A percentile compares a stretch with the other conserved stretches of the same genome.
These are phyloP conservation scores for Formica selysi DNA, from an alignment of 1,140 invertebrate species.

Conservation along the genomic window DNA sequence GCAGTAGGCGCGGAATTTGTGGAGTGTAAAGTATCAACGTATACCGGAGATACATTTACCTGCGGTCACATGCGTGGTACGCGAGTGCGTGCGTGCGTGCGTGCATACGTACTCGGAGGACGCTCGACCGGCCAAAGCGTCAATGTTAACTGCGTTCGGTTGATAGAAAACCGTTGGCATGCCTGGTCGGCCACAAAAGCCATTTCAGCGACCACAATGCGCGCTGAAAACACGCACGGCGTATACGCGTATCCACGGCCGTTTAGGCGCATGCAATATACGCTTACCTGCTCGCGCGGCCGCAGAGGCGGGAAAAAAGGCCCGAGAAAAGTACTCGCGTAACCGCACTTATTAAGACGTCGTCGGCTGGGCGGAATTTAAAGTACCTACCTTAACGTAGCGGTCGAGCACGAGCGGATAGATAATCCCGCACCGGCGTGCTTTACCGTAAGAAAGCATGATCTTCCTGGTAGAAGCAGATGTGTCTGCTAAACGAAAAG, in stretches of 20 bases:
- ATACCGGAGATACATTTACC: slow-evolving; percentile 50
- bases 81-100: background rate
- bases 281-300: slow-evolving; percentile 71
- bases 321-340: slow-evolving; percentile 69
- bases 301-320: slow-evolving; percentile 71
- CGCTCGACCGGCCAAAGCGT: slow-evolving; percentile 62
- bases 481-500: background rate
- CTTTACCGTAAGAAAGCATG: slow-evolving; percentile 42
- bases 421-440: slow-evolving; percentile 34
- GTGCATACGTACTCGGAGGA: slow-evolving; percentile 41
- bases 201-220: slow-evolving; percentile 84
- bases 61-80: slow-evolving; percentile 30
- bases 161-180: slow-evolving; percentile 80
- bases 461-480: slow-evolving; percentile 49
- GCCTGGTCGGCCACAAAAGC: slow-evolving; percentile 80
- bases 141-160: slow-evolving; percentile 80
- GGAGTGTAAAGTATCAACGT: slow-evolving; percentile 61
- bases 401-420: slow-evolving; percentile 73
- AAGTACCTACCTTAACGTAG: slow-evolving; percentile 74
- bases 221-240: slow-evolving; percentile 75
- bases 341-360: slow-evolving; percentile 86
- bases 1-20: slow-evolving; percentile 57
- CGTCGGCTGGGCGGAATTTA: slow-evolving; percentile 82
- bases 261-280: slow-evolving; percentile 78
- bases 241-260: slow-evolving; percentile 59